phyloP scores from a whole-genome alignment of 2,113 vertebrate genomes.

The Macquaria ambigua region DNA sequence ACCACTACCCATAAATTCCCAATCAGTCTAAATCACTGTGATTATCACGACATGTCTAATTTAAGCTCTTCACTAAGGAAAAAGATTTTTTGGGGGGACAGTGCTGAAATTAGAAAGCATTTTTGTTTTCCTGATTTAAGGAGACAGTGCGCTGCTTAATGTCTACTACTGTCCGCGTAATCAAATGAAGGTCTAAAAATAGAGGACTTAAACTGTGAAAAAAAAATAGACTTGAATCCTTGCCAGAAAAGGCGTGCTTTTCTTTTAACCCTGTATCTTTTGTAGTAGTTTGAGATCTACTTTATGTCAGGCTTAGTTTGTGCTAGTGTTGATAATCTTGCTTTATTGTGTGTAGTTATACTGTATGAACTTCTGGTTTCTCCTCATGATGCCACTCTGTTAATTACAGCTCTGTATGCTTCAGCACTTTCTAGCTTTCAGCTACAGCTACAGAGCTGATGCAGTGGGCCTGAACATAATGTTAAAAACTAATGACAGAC shows the following conservation, averaged over 20 bases:
- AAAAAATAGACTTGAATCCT: neutral
- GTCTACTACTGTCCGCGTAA: conserved; percentile 20
- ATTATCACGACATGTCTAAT: conserved; percentile 42
- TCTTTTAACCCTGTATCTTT: neutral
- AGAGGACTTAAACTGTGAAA: neutral
- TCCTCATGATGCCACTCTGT: neutral
- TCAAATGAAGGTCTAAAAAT: conserved; percentile 47
- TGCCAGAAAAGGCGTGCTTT: neutral
- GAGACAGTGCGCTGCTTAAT: conserved; percentile 19
- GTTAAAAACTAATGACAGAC: conserved; percentile 17
- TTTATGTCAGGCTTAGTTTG: neutral
- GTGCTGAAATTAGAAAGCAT: neutral
- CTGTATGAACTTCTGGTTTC: neutral
- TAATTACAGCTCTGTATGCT: conserved; percentile 10
- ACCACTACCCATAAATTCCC: neutral
- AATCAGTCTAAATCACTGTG: conserved; percentile 36
- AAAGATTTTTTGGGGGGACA: neutral
- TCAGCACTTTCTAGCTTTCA: neutral
- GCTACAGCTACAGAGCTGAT: conserved; percentile 28
- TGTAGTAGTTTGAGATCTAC: neutral
- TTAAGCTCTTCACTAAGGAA: neutral
- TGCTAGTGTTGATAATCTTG: neutral
- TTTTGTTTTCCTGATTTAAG: neutral
- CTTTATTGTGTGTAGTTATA: neutral
- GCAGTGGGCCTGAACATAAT: conserved; percentile 1